These are phyloP conservation scores for Argentina silus DNA, from an alignment of 2,797 vertebrate species.

Conservation along the genomic window DNA sequence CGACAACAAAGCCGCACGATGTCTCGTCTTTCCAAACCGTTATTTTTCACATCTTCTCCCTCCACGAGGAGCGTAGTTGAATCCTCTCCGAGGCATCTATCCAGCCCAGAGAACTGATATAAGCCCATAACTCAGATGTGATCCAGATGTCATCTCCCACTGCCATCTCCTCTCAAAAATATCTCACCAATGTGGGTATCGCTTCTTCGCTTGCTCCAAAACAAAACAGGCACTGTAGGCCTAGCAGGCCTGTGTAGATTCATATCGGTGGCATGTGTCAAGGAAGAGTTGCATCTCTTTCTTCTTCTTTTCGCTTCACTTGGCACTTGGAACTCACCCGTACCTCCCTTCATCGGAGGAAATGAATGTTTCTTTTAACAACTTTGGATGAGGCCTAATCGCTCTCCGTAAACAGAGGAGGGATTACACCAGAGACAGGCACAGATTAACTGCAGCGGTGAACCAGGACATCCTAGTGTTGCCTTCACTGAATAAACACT, in stretches of 20 bases:
- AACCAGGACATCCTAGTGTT: constrained; percentile 30
- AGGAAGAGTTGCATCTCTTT: background rate
- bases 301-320: background rate
- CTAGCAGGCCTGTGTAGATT: background rate
- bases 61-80: background rate
- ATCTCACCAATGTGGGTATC: background rate
- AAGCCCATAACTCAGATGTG: background rate
- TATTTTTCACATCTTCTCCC: background rate
- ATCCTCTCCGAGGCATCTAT: constrained; percentile 16
- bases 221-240: background rate
- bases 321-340: background rate
- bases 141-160: background rate
- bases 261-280: background rate
- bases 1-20: too few relatives aligned
- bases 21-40: background rate
- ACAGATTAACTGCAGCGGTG: constrained; percentile 33
- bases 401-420: background rate
- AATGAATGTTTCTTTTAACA: constrained; percentile 19
- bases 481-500: constrained; percentile 26
- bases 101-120: constrained; percentile 26
- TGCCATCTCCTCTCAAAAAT: background rate
- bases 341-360: constrained; percentile 3
- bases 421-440: constrained; percentile 22
- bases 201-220: background rate
- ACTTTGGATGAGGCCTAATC: constrained; percentile 1